Percentiles rank a stretch among this genome's conserved stretches.
Conservation (phyloP, 2,888 invertebrate genomes). For the Brachynemurus nebulosus region DNA sequence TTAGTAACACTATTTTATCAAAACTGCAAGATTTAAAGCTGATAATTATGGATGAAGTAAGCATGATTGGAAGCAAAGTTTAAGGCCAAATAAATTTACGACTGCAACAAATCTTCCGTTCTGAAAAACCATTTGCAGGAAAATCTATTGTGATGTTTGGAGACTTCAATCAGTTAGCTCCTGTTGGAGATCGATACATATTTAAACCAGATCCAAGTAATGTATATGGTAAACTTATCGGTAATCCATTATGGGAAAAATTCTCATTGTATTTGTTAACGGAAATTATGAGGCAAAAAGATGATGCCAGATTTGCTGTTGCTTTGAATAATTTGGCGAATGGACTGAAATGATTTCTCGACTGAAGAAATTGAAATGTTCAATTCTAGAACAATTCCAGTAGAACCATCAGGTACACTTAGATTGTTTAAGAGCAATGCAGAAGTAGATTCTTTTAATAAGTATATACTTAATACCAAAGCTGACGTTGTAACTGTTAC, state of each 20-base stretch:
- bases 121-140: no score
- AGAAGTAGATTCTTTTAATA: conserved; percentile 12
- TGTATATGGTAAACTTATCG: no score
- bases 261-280: conserved; percentile 22
- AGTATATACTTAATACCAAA: not conserved
- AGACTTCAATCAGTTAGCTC: no score
- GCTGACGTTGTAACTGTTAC: not conserved
- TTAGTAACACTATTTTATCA: no score
- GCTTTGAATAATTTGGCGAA: conserved; percentile 14
- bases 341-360: conserved; percentile 17
- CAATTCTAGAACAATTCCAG: conserved; percentile 10
- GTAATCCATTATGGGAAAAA: conserved; percentile 19
- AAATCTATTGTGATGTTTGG: no score
- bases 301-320: conserved; percentile 18
- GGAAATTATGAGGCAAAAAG: conserved; percentile 23
- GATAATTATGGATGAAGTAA: no score
- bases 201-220: no score
- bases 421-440: conserved; percentile 11
- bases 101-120: no score
- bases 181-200: no score
- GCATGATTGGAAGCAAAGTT: not conserved
- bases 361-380: conserved; percentile 17
- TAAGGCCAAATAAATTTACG: no score
- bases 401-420: conserved; percentile 10
- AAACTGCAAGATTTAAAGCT: no score